Percentiles rank a stretch among this genome's conserved stretches.
phyloP scores from a whole-genome alignment of 2,888 invertebrate species.

The Megastigmus dorsalis region DNA sequence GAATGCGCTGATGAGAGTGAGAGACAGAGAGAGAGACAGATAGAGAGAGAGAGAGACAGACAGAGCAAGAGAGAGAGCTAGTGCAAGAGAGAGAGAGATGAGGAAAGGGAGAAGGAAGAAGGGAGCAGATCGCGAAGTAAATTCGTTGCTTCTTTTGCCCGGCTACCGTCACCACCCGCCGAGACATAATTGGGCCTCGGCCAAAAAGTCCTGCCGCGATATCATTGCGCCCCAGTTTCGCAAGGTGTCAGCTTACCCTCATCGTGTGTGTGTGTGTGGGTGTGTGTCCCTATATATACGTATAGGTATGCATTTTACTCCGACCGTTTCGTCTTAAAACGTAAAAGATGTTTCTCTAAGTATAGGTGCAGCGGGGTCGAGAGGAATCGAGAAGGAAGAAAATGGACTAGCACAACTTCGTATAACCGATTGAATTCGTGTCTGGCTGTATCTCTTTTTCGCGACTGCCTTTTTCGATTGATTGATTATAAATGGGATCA shows the following conservation, averaged over 20 bases:
- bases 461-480: conserved; percentile 2
- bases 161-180: too few relatives aligned
- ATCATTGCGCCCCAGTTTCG: conserved; percentile 58
- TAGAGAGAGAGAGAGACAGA: conserved; percentile 24
- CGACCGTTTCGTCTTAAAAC: conserved; percentile 24
- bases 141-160: conserved; percentile 25
- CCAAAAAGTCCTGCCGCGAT: conserved; percentile 53
- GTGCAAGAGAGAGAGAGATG: background rate
- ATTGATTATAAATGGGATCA: conserved; percentile 27
- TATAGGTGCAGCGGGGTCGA: too few relatives aligned
- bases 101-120: conserved; percentile 36
- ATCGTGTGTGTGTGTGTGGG: background rate
- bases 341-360: conserved; percentile 26
- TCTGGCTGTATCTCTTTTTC: background rate
- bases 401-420: conserved; percentile 1
- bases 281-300: too few relatives aligned
- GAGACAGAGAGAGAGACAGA: background rate
- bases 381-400: background rate
- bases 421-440: conserved; percentile 30
- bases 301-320: too few relatives aligned
- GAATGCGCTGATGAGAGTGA: too few relatives aligned
- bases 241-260: conserved; percentile 57
- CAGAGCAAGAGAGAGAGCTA: background rate
- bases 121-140: conserved; percentile 36
- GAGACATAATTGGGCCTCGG: conserved; percentile 54